A percentile compares a stretch with the other conserved stretches of the same genome.
These are phyloP conservation scores for Tragelaphus scriptus DNA, from an alignment of 2,113 vertebrate genomes.

Conservation along the genomic window DNA sequence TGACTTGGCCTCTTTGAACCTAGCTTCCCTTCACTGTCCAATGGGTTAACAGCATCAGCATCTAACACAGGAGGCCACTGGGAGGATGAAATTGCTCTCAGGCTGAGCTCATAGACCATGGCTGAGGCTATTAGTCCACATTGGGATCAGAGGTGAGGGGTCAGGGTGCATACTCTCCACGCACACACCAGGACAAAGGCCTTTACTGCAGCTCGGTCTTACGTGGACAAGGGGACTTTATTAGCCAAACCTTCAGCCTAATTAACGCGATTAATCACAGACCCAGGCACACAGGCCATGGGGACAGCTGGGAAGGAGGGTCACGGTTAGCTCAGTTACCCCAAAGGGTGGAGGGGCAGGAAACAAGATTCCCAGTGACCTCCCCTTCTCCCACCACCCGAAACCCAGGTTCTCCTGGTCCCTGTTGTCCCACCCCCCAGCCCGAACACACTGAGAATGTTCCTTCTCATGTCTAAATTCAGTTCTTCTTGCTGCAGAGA, in stretches of 20 bases:
- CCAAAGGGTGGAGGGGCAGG: not conserved
- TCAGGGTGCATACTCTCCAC: not conserved
- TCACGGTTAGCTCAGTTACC: conserved; percentile 39
- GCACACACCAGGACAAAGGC: not conserved
- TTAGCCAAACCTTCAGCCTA: conserved; percentile 81
- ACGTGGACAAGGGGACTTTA: conserved; percentile 78
- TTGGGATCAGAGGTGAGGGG: conserved; percentile 27
- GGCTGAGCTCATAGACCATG: not conserved
- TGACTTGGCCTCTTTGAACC: not conserved
- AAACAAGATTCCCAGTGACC: not conserved
- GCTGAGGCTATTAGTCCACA: not conserved
- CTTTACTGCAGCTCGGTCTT: conserved; percentile 67
- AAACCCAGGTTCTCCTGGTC: not conserved
- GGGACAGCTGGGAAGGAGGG: conserved; percentile 5
- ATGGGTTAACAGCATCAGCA: not conserved
- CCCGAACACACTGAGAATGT: not conserved
- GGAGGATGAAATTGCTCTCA: not conserved
- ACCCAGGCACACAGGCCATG: conserved; percentile 46
- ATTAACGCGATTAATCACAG: conserved; percentile 84
- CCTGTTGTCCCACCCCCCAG: not conserved
- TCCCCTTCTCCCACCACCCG: not conserved
- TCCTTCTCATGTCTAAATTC: conserved; percentile 32
- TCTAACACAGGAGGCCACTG: not conserved
- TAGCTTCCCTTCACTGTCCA: not conserved
- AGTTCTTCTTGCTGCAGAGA: not conserved